These are phyloP conservation scores for Poecilia latipinna DNA, from an alignment of 2,113 vertebrate species.

Conservation along the genomic window DNA sequence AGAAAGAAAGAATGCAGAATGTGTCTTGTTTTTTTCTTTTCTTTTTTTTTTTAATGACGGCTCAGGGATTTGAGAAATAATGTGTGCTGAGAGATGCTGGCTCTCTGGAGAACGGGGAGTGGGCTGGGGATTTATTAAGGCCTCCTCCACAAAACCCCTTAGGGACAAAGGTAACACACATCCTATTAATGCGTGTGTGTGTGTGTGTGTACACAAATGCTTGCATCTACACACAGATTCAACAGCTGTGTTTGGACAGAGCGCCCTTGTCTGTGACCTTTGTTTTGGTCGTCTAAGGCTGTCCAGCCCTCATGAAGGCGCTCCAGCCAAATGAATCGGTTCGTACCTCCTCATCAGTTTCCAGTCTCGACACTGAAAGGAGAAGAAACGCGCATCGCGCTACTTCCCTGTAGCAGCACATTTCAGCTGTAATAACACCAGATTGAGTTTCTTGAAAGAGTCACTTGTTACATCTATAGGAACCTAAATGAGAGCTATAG, in stretches of 20 bases:
- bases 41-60: slow-evolving; percentile 44
- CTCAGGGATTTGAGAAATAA: slow-evolving; percentile 69
- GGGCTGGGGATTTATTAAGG: slow-evolving; percentile 67
- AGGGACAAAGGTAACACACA: slow-evolving; percentile 44
- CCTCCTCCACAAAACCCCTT: slow-evolving; percentile 36
- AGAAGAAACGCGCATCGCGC: slow-evolving; percentile 25
- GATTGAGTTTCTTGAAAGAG: slow-evolving; percentile 43
- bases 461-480: slow-evolving; percentile 9
- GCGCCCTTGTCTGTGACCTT: slow-evolving; percentile 69
- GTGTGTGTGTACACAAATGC: background rate
- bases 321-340: slow-evolving; percentile 32
- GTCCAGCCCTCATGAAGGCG: slow-evolving; percentile 15
- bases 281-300: slow-evolving; percentile 27
- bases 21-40: slow-evolving; percentile 38
- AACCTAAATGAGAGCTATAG: slow-evolving; percentile 7
- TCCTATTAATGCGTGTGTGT: slow-evolving; percentile 44
- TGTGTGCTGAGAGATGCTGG: slow-evolving; percentile 70
- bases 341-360: slow-evolving; percentile 30
- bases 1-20: slow-evolving; percentile 61
- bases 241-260: slow-evolving; percentile 78
- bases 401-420: slow-evolving; percentile 25
- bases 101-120: slow-evolving; percentile 46
- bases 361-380: background rate
- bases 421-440: slow-evolving; percentile 45
- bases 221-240: slow-evolving; percentile 35